Evolutionary conservation across 1,140 invertebrate species (phyloP).

Genomic region (Anoplolepis gracilipes): DNA sequence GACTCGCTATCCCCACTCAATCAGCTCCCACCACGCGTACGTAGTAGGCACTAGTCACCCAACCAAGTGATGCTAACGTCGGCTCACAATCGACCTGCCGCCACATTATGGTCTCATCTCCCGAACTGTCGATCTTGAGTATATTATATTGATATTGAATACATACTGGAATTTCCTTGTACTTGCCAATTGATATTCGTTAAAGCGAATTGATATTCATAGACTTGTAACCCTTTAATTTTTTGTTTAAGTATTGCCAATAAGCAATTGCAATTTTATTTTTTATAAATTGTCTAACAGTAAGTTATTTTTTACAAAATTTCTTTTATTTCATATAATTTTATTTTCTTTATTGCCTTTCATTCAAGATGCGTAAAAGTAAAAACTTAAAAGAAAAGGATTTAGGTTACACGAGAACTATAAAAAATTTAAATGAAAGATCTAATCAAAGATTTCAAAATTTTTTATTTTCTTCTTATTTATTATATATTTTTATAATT

Average conservation of each 20-base stretch:
- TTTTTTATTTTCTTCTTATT: neutral
- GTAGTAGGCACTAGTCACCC: slow-evolving; percentile 62
- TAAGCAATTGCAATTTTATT: neutral
- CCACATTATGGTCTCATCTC: slow-evolving; percentile 34
- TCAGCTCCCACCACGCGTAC: slow-evolving; percentile 65
- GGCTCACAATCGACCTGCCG: slow-evolving; percentile 53
- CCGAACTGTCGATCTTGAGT: slow-evolving; percentile 34
- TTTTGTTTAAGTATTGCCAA: neutral
- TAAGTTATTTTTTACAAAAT: neutral
- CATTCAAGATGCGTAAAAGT: neutral
- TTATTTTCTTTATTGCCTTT: neutral
- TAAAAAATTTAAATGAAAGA: neutral
- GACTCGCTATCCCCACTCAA: slow-evolving; percentile 68
- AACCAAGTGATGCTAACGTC: slow-evolving; percentile 56
- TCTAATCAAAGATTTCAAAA: neutral
- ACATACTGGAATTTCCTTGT: neutral
- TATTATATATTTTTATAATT: neutral
- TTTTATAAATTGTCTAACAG: neutral
- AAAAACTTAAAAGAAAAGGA: neutral
- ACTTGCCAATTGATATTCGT: neutral
- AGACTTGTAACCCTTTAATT: neutral
- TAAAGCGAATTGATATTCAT: neutral
- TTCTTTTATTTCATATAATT: neutral
- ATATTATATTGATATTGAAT: neutral
- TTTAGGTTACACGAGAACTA: neutral